Evolutionary conservation across 2,888 invertebrate species (phyloP).

Genomic region (Amphipyra tragopoginis): DNA sequence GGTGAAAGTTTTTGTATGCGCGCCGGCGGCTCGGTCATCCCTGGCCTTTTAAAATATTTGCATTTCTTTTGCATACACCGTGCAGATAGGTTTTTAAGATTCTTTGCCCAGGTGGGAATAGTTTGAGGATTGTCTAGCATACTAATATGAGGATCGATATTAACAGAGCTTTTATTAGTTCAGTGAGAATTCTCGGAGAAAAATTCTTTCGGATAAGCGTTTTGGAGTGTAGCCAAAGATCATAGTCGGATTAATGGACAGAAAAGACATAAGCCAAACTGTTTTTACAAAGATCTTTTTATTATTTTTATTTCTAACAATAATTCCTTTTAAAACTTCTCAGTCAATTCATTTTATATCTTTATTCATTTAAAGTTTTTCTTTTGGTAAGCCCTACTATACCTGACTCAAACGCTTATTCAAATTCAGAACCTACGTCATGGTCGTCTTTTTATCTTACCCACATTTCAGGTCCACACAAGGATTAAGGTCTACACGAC

Average conservation of each 20-base stretch:
- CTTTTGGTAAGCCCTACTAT: not conserved
- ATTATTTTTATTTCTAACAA: constrained; percentile 29
- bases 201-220: constrained; percentile 55
- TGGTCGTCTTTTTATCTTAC: constrained; percentile 38
- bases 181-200: constrained; percentile 35
- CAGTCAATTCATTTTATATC: not conserved
- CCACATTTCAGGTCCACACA: constrained; percentile 16
- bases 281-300: constrained; percentile 51
- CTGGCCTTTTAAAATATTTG: constrained; percentile 82
- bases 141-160: constrained; percentile 51
- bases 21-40: constrained; percentile 68
- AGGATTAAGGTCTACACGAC: constrained; percentile 32
- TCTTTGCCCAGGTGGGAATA: constrained; percentile 60
- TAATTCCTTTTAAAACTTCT: constrained; percentile 2
- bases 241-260: constrained; percentile 62
- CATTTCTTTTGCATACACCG: constrained; percentile 79
- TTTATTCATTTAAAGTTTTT: not conserved
- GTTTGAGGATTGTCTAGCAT: constrained; percentile 47
- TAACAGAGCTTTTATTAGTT: constrained; percentile 40
- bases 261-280: constrained; percentile 59
- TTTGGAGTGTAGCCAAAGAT: constrained; percentile 68
- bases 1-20: constrained; percentile 81
- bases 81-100: constrained; percentile 69
- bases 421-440: constrained; percentile 32
- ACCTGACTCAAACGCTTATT: constrained; percentile 12